These are phyloP conservation scores for Scelioninae gen. 1 DNA, from an alignment of 2,888 invertebrate species.

Conservation along the genomic window DNA sequence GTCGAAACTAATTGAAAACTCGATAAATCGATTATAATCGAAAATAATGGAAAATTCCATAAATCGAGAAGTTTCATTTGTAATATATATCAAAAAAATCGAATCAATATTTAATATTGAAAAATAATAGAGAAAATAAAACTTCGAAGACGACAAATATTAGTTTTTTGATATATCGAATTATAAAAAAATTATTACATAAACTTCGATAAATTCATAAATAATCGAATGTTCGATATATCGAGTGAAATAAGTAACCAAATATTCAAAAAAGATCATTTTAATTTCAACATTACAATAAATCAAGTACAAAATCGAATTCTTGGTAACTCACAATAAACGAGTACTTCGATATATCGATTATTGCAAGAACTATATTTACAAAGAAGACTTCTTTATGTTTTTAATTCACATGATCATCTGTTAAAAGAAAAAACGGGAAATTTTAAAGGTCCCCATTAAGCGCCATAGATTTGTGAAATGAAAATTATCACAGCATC, in stretches of 20 bases:
- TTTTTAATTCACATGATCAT: neutral
- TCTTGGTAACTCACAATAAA: neutral
- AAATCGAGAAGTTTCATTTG: too few relatives aligned
- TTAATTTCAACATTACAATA: too few relatives aligned
- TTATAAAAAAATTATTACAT: too few relatives aligned
- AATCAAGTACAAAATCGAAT: too few relatives aligned
- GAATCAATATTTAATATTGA: too few relatives aligned
- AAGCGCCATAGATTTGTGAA: conserved; percentile 2
- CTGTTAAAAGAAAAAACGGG: neutral
- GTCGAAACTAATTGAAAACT: neutral
- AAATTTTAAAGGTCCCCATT: neutral
- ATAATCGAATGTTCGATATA: conserved; percentile 1
- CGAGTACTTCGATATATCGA: neutral
- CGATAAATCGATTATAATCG: too few relatives aligned
- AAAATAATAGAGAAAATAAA: too few relatives aligned
- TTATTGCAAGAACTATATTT: neutral
- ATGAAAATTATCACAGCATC: conserved; percentile 21
- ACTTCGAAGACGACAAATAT: too few relatives aligned
- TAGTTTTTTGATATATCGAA: too few relatives aligned
- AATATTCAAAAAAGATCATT: neutral
- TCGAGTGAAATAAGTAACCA: neutral
- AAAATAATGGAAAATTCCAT: too few relatives aligned
- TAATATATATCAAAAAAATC: too few relatives aligned
- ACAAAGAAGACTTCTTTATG: neutral
- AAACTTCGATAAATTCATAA: too few relatives aligned